Conservation (phyloP, 2,888 invertebrate genomes). For the Tachina lurida region DNA sequence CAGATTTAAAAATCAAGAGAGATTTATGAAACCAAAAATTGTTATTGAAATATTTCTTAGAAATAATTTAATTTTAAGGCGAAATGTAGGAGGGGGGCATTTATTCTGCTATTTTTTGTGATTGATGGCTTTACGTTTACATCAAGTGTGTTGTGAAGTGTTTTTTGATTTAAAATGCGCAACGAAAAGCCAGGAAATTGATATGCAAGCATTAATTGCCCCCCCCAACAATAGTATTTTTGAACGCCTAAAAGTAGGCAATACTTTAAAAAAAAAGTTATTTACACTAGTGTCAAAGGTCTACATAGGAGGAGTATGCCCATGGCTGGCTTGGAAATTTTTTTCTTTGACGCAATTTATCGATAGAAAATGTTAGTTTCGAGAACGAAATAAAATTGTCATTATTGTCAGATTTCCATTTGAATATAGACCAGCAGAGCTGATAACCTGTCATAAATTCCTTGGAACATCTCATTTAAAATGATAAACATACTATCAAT, state of each 20-base stretch:
- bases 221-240: background rate
- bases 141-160: background rate
- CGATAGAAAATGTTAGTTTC: too few relatives aligned
- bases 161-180: background rate
- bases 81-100: constrained; percentile 21
- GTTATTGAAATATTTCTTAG: too few relatives aligned
- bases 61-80: background rate
- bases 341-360: too few relatives aligned
- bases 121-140: constrained; percentile 26
- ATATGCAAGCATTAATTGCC: constrained; percentile 30
- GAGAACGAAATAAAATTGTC: background rate
- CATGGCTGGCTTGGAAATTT: background rate
- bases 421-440: background rate
- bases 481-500: constrained; percentile 28
- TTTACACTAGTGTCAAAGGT: background rate
- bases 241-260: constrained; percentile 44
- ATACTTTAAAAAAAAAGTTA: background rate
- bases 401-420: background rate
- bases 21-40: too few relatives aligned
- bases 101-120: background rate
- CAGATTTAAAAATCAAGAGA: too few relatives aligned
- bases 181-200: constrained; percentile 33
- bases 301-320: background rate
- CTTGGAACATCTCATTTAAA: constrained; percentile 11
- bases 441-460: constrained; percentile 19